Conservation (phyloP, 2,797 vertebrate species). For the Rhodeus uyekii region DNA sequence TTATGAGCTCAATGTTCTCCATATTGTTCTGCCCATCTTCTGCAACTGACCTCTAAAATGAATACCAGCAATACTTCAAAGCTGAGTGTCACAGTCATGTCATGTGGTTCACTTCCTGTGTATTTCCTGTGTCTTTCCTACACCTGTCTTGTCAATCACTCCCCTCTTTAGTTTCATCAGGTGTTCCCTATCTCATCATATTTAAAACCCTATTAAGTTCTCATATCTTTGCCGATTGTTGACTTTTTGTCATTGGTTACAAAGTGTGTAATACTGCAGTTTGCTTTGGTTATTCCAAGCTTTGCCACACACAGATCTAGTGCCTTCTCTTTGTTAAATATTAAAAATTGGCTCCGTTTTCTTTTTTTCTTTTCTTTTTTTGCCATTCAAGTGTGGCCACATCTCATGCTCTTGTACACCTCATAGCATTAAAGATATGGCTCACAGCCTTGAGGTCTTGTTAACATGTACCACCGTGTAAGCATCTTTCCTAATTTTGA, state of each 20-base stretch:
- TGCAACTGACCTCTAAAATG: background rate
- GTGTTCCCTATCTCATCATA: too few relatives aligned
- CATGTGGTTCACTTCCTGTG: too few relatives aligned
- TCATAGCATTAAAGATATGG: background rate
- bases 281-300: too few relatives aligned
- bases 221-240: too few relatives aligned
- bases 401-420: conserved; percentile 6
- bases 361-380: too few relatives aligned
- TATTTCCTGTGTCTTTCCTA: too few relatives aligned
- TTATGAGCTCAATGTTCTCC: background rate
- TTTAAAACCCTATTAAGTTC: too few relatives aligned
- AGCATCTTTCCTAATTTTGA: background rate
- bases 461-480: background rate
- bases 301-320: background rate
- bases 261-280: too few relatives aligned
- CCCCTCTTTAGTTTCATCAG: too few relatives aligned
- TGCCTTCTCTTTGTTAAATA: background rate
- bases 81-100: too few relatives aligned
- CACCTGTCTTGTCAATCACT: too few relatives aligned
- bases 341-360: background rate
- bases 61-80: background rate
- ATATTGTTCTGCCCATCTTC: background rate
- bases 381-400: background rate
- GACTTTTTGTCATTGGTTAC: too few relatives aligned
- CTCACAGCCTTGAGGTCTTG: background rate